Evolutionary conservation across 2,888 invertebrate genomes (phyloP), one percentile per base, ranked within the genome.

Genomic region (Achlya flavicornis): DNA sequence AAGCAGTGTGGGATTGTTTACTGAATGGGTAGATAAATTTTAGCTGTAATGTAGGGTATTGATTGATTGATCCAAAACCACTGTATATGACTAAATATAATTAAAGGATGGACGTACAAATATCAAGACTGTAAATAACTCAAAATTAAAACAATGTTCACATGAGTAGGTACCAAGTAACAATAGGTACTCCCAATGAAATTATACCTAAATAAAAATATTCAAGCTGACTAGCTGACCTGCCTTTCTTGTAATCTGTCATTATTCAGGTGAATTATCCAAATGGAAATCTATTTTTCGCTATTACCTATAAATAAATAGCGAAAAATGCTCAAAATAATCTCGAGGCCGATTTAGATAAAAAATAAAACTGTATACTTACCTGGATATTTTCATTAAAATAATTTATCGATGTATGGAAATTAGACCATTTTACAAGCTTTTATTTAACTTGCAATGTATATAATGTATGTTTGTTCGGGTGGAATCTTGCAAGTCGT

Each of bases 1-100:
- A 85, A 81, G 85, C 87, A 86, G 86, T 84, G 87, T 86, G 91
- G 89, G 86, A 87, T 89, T 88, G 89, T 88, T 89, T 87, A 87
- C 84, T 86, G 86, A 88, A 88, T 90, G 89, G 85, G 82, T 90
- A 83, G 79, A 87, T 87, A 86, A 80, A 83, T 79, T 74, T 91
- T 88, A 53, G 53, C 19, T 53, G 53, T 53, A 84, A 81, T 80
- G 81, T 87, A 86, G 84, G 83, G 77, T 83, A 83, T 79, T 82
- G 82, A 83, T 79, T 82, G 82, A 83, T 79, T 83, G 82, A 86
- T 85, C 78, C 81, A 83, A 82, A 83, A 79, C 79, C 76, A 82
- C 79, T 89, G 86, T 88, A n/a, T 46, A 46, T 46, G 6, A 10
- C 19, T 53, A 87, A 80, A 83, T 81, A 80, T 85, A 84, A 81